A percentile compares a stretch with the other conserved stretches of the same genome.
These are phyloP conservation scores for Typhlichthys subterraneus DNA, from an alignment of 2,797 vertebrate species.

Conservation along the genomic window DNA sequence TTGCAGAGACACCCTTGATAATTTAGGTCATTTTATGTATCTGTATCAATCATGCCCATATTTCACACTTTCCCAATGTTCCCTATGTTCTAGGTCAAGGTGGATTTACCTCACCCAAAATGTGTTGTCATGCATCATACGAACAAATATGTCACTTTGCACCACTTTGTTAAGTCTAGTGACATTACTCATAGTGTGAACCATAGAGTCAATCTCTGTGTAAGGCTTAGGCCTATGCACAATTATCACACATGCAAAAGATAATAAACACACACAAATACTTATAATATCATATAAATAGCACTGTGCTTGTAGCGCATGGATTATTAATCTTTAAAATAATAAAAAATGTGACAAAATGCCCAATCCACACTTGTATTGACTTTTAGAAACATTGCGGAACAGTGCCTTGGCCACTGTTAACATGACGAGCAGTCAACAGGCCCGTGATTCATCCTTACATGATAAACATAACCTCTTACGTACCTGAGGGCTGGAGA, in stretches of 20 bases:
- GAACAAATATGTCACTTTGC: constrained; percentile 1
- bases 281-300: no score
- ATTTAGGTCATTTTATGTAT: not conserved
- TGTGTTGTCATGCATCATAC: constrained; percentile 9
- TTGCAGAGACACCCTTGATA: not conserved
- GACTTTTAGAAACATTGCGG: constrained; percentile 9
- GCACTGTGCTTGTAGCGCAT: no score
- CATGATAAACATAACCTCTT: constrained; percentile 40
- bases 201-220: no score
- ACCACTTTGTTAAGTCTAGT: not conserved
- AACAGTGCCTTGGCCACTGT: constrained; percentile 5
- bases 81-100: no score
- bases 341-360: not conserved
- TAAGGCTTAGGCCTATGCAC: no score
- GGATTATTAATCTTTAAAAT: no score
- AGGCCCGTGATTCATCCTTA: constrained; percentile 27
- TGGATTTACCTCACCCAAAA: not conserved
- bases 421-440: not conserved
- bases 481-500: constrained; percentile 39
- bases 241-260: no score
- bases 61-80: no score
- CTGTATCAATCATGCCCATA: not conserved
- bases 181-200: no score
- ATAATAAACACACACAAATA: no score
- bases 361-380: constrained; percentile 4